Conservation (phyloP, 2,113 vertebrate species). For the Scytalopus superciliaris region DNA sequence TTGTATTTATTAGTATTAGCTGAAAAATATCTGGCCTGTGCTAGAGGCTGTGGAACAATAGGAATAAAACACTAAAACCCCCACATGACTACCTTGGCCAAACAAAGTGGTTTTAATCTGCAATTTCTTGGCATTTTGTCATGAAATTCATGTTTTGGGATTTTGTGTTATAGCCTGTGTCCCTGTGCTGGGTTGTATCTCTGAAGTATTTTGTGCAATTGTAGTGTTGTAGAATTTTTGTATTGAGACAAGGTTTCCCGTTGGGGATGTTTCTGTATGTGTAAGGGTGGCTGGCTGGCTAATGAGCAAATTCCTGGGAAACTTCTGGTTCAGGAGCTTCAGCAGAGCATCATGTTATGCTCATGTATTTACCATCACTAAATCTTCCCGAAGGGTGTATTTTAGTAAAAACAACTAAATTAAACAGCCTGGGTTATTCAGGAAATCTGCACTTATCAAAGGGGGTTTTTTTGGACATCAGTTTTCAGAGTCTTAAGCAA, state of each 20-base stretch:
- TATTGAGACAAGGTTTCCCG: background rate
- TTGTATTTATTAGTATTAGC: background rate
- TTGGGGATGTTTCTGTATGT: background rate
- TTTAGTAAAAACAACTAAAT: background rate
- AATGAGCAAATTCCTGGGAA: background rate
- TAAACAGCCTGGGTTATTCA: background rate
- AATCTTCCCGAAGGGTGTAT: background rate
- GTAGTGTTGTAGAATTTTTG: background rate
- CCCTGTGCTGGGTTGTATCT: background rate
- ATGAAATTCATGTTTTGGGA: background rate
- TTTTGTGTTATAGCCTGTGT: background rate
- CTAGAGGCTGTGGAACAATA: background rate
- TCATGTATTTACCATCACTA: background rate
- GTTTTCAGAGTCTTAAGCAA: background rate
- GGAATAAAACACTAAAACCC: background rate
- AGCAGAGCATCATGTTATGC: background rate
- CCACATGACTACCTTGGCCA: background rate
- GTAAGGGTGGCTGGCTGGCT: background rate
- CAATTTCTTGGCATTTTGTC: background rate
- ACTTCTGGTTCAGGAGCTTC: background rate
- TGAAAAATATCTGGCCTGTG: background rate
- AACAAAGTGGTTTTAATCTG: background rate
- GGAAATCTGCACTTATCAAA: background rate
- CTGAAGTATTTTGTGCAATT: background rate
- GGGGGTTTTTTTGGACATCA: background rate